Evolutionary conservation across 1,140 invertebrate species (phyloP).

Genomic region (Penaeus indicus): DNA sequence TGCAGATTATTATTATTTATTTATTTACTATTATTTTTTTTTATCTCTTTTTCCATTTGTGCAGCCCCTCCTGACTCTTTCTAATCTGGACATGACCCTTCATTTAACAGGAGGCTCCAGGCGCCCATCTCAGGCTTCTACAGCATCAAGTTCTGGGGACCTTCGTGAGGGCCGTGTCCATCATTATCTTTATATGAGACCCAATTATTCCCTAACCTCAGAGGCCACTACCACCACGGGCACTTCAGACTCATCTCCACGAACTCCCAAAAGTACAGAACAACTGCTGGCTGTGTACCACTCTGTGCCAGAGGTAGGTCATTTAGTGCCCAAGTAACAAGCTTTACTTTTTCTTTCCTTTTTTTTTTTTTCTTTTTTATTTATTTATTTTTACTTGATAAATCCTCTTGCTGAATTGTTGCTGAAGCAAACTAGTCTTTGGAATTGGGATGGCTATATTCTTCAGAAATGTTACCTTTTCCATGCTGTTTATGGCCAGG

Average conservation of each 20-base stretch:
- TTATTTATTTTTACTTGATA: no score
- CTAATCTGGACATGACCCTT: neutral
- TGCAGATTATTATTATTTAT: no score
- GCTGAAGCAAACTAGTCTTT: no score
- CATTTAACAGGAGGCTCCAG: constrained; percentile 49
- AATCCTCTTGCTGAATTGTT: no score
- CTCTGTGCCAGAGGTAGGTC: constrained; percentile 54
- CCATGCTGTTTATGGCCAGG: no score
- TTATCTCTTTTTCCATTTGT: neutral
- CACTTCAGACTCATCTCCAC: constrained; percentile 58
- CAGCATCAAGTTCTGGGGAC: constrained; percentile 55
- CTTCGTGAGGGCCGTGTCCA: constrained; percentile 57
- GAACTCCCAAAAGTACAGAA: constrained; percentile 58
- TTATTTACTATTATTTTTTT: neutral
- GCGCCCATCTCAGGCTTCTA: constrained; percentile 48
- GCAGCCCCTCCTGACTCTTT: no score
- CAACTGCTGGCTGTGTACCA: constrained; percentile 59
- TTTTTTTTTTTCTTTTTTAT: no score
- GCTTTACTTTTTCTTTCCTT: no score
- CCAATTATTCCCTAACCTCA: constrained; percentile 61
- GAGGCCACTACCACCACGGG: constrained; percentile 58
- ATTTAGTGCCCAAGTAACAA: no score
- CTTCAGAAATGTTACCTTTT: no score
- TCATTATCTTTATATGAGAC: constrained; percentile 52
- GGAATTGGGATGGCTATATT: no score